phyloP scores from a whole-genome alignment of 2,797 vertebrate species.

The Myotis pilosus region DNA sequence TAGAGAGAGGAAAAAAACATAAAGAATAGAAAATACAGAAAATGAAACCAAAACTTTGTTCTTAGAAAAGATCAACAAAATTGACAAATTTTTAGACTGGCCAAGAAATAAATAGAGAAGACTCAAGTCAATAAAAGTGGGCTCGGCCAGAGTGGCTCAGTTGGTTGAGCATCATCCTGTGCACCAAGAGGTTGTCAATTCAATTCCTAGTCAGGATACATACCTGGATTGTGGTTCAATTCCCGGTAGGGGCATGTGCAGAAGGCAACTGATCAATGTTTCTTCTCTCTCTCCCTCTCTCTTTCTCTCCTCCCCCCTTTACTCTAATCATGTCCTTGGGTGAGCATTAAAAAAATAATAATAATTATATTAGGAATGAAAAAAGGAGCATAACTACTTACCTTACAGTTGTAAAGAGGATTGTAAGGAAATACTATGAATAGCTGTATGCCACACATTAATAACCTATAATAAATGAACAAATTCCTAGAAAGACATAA shows the following conservation, averaged over 20 bases:
- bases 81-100: not conserved
- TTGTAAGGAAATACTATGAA: not conserved
- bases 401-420: not conserved
- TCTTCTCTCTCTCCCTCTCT: not conserved
- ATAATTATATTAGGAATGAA: not conserved
- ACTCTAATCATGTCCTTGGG: not conserved
- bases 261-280: not conserved
- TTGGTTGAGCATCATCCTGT: no score
- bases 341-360: not conserved
- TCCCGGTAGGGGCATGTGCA: not conserved
- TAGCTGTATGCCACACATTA: not conserved
- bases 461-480: not conserved
- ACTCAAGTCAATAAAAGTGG: not conserved
- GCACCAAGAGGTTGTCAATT: no score
- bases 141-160: not conserved
- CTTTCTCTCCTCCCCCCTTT: not conserved
- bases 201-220: no score
- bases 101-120: not conserved
- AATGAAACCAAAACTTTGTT: not conserved
- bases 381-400: not conserved
- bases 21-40: not conserved
- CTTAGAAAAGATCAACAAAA: not conserved
- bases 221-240: not conserved
- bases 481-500: not conserved
- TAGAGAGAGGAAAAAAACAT: not conserved